phyloP scores from a whole-genome alignment of 2,113 vertebrate genomes.

The Pelusios castaneus region DNA sequence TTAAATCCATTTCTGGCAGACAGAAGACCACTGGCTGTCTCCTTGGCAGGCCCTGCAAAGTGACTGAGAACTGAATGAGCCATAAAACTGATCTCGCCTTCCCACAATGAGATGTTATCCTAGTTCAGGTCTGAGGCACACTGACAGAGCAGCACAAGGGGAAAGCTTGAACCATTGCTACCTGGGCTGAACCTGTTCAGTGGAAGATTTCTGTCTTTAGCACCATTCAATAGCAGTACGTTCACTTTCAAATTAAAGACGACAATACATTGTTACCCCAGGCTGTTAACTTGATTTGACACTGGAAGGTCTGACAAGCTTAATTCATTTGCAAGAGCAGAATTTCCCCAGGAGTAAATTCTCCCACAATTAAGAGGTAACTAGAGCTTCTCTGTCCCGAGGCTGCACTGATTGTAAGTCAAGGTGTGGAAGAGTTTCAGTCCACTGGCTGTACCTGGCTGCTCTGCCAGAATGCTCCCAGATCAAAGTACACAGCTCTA shows the following conservation, averaged over 20 bases:
- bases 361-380: background rate
- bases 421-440: background rate
- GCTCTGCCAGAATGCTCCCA: background rate
- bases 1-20: background rate
- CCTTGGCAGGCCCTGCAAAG: background rate
- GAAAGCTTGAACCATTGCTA: background rate
- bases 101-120: background rate
- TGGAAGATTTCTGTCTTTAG: background rate
- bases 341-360: background rate
- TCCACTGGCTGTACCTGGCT: background rate
- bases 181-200: background rate
- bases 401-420: background rate
- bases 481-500: rapidly evolving
- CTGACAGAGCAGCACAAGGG: background rate
- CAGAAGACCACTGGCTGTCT: background rate
- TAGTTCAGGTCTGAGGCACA: background rate
- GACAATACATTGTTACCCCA: background rate
- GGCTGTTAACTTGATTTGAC: background rate
- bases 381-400: background rate
- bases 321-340: background rate
- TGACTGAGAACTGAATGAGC: background rate
- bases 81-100: background rate
- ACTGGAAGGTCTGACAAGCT: background rate
- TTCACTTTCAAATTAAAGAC: background rate
- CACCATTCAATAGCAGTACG: background rate